Evolutionary conservation across 2,797 vertebrate genomes (phyloP).

Genomic region (Cynodonichthys magdalenae): DNA sequence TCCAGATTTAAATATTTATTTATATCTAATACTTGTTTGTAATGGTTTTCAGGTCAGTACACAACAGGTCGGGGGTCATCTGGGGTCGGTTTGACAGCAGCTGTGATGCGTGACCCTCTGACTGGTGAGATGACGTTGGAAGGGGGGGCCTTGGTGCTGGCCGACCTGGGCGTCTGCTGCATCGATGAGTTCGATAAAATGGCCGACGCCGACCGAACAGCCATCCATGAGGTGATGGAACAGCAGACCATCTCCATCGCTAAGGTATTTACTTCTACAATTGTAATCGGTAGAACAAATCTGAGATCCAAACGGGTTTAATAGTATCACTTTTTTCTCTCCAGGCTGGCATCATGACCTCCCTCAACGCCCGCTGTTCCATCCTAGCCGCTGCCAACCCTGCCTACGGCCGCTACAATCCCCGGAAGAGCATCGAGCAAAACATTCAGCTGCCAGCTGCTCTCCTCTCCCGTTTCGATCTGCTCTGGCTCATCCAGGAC

Average conservation of each 20-base stretch:
- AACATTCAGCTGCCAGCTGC: slow-evolving; percentile 93
- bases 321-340: not conserved
- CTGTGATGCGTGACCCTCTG: slow-evolving; percentile 88
- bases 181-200: slow-evolving; percentile 98
- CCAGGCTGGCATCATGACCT: slow-evolving; percentile 92
- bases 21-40: not conserved
- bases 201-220: slow-evolving; percentile 89
- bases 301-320: not conserved
- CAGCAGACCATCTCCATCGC: slow-evolving; percentile 96
- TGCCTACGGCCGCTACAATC: slow-evolving; percentile 91
- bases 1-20: not conserved
- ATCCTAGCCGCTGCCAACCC: slow-evolving; percentile 92
- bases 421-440: slow-evolving; percentile 88
- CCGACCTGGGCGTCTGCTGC: slow-evolving; percentile 91
- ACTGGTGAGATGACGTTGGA: slow-evolving; percentile 91
- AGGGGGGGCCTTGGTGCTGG: slow-evolving; percentile 90
- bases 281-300: not conserved
- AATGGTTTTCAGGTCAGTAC: slow-evolving; percentile 85
- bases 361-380: slow-evolving; percentile 93
- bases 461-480: slow-evolving; percentile 90
- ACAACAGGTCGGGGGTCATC: slow-evolving; percentile 93
- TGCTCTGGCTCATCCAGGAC: slow-evolving; percentile 95
- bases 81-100: slow-evolving; percentile 91
- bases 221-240: slow-evolving; percentile 96
- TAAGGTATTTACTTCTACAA: slow-evolving; percentile 73